Conservation (phyloP, 2,113 vertebrate species). For the Hystrix brachyura region DNA sequence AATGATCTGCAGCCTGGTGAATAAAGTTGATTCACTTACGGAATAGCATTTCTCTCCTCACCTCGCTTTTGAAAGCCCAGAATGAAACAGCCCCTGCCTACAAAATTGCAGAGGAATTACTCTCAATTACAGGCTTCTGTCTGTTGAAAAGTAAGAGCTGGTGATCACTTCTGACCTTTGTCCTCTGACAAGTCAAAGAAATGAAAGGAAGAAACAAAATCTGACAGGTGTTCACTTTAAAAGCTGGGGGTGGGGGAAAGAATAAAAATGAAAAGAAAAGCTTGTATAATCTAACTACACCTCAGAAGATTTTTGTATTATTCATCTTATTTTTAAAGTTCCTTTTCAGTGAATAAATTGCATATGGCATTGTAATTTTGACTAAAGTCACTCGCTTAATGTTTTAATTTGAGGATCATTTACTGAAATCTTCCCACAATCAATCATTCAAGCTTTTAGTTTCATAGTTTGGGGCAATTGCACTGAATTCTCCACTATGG, state of each 20-base stretch:
- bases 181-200: conserved; percentile 86
- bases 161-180: conserved; percentile 89
- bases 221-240: conserved; percentile 84
- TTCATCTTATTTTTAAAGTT: conserved; percentile 71
- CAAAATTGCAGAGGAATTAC: conserved; percentile 91
- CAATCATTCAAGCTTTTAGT: conserved; percentile 80
- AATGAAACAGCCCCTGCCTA: conserved; percentile 85
- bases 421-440: conserved; percentile 80
- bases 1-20: conserved; percentile 72
- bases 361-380: conserved; percentile 85
- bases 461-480: conserved; percentile 73
- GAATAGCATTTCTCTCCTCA: conserved; percentile 78
- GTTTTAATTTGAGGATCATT: conserved; percentile 87
- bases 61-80: conserved; percentile 84
- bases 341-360: conserved; percentile 79
- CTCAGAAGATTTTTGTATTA: conserved; percentile 39
- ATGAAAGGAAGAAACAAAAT: conserved; percentile 86
- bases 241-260: conserved; percentile 67
- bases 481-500: conserved; percentile 72
- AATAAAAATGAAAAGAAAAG: conserved; percentile 56
- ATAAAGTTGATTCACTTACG: conserved; percentile 81
- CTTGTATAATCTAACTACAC: conserved; percentile 61
- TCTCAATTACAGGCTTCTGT: conserved; percentile 89
- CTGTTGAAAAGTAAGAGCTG: conserved; percentile 87
- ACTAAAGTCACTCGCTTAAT: conserved; percentile 85